Percentiles rank a stretch among this genome's conserved stretches.
Evolutionary conservation across 2,888 invertebrate genomes (phyloP).

Genomic region (Stenichneumon culpator): DNA sequence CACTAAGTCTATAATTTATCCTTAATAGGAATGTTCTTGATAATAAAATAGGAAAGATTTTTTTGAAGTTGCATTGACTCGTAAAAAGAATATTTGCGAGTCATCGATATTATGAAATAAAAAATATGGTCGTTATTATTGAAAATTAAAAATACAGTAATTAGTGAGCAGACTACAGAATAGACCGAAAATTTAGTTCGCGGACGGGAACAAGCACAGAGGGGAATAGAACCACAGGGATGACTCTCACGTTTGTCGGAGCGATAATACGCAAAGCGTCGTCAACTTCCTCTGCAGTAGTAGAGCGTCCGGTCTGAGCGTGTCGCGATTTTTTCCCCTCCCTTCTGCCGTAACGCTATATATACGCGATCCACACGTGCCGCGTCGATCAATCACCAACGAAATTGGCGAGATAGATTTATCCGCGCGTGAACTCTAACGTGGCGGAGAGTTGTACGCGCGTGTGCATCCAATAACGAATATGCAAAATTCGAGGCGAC

Average conservation of each 20-base stretch:
- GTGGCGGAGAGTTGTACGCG: slow-evolving; percentile 14
- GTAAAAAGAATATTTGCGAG: neutral
- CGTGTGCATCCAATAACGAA: slow-evolving; percentile 40
- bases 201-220: neutral
- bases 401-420: slow-evolving; percentile 58
- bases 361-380: slow-evolving; percentile 45
- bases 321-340: slow-evolving; percentile 41
- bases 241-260: slow-evolving; percentile 41
- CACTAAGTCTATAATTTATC: neutral
- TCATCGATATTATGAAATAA: too few species aligned
- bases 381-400: slow-evolving; percentile 59
- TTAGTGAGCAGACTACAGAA: slow-evolving; percentile 6
- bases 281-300: slow-evolving; percentile 45
- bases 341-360: neutral
- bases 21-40: neutral
- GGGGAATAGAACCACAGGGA: slow-evolving; percentile 4
- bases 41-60: neutral
- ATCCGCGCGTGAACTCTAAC: slow-evolving; percentile 58
- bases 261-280: slow-evolving; percentile 55
- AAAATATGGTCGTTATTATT: too few species aligned
- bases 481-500: slow-evolving; percentile 41
- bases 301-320: slow-evolving; percentile 46
- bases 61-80: neutral
- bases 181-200: neutral
- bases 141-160: neutral